Conservation (phyloP, 1,140 invertebrate species). For the Elymnias hypermnestra region DNA sequence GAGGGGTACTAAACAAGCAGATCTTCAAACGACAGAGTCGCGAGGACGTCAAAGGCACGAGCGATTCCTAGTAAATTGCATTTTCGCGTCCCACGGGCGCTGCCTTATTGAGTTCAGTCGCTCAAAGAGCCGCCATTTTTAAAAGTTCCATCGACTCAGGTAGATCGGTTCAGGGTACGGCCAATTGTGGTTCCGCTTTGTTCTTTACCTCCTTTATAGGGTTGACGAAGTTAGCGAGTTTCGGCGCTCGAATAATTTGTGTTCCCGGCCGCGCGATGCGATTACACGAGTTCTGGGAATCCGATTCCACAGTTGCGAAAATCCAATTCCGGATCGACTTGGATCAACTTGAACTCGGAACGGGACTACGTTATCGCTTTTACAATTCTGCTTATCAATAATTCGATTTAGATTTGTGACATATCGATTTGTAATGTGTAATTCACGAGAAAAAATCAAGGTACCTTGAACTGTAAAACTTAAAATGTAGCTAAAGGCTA, state of each 20-base stretch:
- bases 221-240: conserved; percentile 71
- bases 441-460: no score
- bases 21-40: conserved; percentile 44
- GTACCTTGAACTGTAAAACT: no score
- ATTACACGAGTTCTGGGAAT: conserved; percentile 62
- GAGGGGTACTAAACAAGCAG: conserved; percentile 48
- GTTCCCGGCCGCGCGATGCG: conserved; percentile 61
- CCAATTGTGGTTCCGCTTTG: conserved; percentile 71
- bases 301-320: conserved; percentile 51
- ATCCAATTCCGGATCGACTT: conserved; percentile 51
- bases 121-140: conserved; percentile 73
- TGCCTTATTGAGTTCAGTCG: conserved; percentile 62
- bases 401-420: background rate
- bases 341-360: conserved; percentile 29
- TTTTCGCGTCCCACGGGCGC: conserved; percentile 70
- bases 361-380: conserved; percentile 34
- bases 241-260: conserved; percentile 70
- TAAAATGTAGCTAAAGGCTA: no score
- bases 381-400: conserved; percentile 1
- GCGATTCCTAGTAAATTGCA: conserved; percentile 65
- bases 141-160: conserved; percentile 70
- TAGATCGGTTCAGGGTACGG: conserved; percentile 48
- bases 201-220: conserved; percentile 64
- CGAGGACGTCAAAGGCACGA: conserved; percentile 63
- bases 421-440: no score